These are phyloP conservation scores for Seriola aureovittata DNA, from an alignment of 2,113 vertebrate genomes.

Conservation along the genomic window DNA sequence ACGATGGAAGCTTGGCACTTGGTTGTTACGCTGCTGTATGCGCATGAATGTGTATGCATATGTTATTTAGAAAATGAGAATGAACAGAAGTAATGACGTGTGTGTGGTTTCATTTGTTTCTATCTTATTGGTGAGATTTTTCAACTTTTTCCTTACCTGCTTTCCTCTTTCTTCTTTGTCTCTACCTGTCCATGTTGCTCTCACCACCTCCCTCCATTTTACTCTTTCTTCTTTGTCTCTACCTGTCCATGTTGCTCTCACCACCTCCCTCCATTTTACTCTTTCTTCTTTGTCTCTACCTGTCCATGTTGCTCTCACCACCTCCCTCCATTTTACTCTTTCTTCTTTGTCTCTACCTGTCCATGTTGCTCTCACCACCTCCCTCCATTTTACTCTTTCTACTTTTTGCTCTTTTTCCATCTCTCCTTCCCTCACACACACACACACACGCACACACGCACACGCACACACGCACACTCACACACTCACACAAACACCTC, in stretches of 20 bases:
- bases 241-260: no score
- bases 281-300: not conserved
- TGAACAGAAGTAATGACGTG: not conserved
- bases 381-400: constrained; percentile 6
- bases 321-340: not conserved
- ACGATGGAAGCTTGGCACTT: not conserved
- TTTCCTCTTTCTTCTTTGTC: not conserved
- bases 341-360: constrained; percentile 1
- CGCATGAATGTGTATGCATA: not conserved
- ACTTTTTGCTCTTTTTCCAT: constrained; percentile 5
- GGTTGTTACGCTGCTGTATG: not conserved
- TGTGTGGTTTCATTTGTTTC: not conserved
- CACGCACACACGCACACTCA: constrained; percentile 11
- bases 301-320: not conserved
- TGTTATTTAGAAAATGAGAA: not conserved
- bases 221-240: not conserved
- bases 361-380: not conserved
- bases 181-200: no score
- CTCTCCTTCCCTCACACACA: not conserved
- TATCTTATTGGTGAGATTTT: not conserved
- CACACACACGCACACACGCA: constrained; percentile 9
- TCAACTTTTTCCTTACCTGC: not conserved
- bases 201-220: no score
- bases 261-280: no score
- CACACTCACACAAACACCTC: constrained; percentile 4